Percentiles rank a stretch among this genome's conserved stretches.
Conservation (phyloP, 1,140 invertebrate species). For the Drosophila insularis region DNA sequence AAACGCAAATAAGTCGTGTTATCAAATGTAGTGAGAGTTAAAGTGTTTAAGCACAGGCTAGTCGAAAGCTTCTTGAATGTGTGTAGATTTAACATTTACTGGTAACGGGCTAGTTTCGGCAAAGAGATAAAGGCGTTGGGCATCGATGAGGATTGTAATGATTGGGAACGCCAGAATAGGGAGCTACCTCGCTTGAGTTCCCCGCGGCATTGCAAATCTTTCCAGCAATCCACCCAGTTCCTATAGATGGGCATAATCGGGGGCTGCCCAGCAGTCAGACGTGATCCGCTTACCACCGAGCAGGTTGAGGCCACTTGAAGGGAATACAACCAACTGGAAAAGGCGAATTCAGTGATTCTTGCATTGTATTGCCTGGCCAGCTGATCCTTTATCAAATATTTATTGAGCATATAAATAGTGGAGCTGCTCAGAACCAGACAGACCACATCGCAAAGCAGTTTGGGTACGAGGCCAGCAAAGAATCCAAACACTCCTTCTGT, state of each 20-base stretch:
- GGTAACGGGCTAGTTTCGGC: slow-evolving; percentile 57
- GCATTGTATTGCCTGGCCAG: slow-evolving; percentile 86
- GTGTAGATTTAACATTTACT: slow-evolving; percentile 23
- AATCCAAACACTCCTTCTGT: slow-evolving; percentile 93
- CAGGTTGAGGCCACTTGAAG: slow-evolving; percentile 94
- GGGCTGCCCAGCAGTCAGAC: slow-evolving; percentile 89
- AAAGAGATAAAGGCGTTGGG: slow-evolving; percentile 47
- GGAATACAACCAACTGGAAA: slow-evolving; percentile 92
- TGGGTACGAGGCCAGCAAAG: slow-evolving; percentile 91
- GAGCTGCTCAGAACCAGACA: slow-evolving; percentile 88
- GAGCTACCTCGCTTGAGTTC: slow-evolving; percentile 93
- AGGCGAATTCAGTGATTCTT: slow-evolving; percentile 82
- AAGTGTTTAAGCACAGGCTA: slow-evolving; percentile 18
- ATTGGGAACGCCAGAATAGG: slow-evolving; percentile 85
- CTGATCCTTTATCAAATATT: slow-evolving; percentile 90
- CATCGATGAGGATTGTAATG: background rate
- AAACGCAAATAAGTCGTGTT: slow-evolving; percentile 38
- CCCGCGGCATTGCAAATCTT: slow-evolving; percentile 87
- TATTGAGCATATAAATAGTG: slow-evolving; percentile 90
- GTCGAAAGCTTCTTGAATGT: slow-evolving; percentile 15
- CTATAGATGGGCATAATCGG: slow-evolving; percentile 91
- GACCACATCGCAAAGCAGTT: slow-evolving; percentile 90
- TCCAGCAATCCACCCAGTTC: slow-evolving; percentile 91
- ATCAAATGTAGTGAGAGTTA: slow-evolving; percentile 45
- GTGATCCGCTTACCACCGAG: slow-evolving; percentile 91